Evolutionary conservation across 1,140 invertebrate species (phyloP), one percentile per base, ranked within the genome.

Genomic region (Trachelipus rathkii): DNA sequence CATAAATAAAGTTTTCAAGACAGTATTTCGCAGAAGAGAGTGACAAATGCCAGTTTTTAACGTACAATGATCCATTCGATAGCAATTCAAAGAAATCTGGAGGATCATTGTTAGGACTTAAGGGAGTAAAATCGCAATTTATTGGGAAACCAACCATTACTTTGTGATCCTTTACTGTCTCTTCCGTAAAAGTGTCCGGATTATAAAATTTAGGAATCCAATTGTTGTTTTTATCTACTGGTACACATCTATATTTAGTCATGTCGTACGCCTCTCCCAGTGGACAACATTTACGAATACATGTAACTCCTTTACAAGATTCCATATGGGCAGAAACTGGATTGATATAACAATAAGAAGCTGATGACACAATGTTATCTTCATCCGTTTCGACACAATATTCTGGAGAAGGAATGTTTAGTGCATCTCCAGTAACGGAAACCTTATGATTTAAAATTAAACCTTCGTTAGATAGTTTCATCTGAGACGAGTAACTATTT

Each of bases 1-100:
- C 66, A 11, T 10, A n/a, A 10, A 10, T 13, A 73, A 80, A 80
- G n/a, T 78, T 75, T 50, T 80, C 79, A 9, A 80, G 23, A 73
- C 79, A 80, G 66, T 80, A 80, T 10, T 44, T 19, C 10, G 66
- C 53, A 10, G 79, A 10, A 11, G 76, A 71, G 72, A 76, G 53
- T 10, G 33, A 7, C 13, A 23, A 13, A 6, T 77, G 13, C 70
- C 74, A 76, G 13, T 44, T 67, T 2, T 72, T 69, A 19, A 77
- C 76, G 60, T 78, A 43, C 10, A 80, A 53, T 6, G 74, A 69
- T 23, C 79, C 79, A 23, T 80, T 72, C 4, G 68, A 21, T 67
- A 80, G 19, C 23, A 80, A 69, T 70, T 77, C 66, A 70, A 75
- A 77, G 19, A 71, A 24, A 71, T 79, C 78, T 10, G 24, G 23